Conservation (phyloP, 35 echinoderm and acorn worm genomes). For the Acanthaster planci region DNA sequence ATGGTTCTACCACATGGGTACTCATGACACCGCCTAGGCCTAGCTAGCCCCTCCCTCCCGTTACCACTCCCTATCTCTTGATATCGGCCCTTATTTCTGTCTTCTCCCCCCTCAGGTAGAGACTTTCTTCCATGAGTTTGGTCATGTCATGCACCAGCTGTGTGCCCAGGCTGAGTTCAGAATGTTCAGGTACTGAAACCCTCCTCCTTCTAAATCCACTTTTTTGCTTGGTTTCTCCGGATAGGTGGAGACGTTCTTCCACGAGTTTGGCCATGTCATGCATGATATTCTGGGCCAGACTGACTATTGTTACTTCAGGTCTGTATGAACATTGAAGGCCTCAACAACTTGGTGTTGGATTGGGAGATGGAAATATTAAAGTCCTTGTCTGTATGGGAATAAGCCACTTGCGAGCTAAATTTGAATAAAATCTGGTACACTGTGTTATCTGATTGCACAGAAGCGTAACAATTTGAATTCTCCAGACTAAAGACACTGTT, state of each 20-base stretch:
- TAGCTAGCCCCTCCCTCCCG: too few species aligned
- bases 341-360: too few species aligned
- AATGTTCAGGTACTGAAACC: constrained; percentile 88
- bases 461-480: too few species aligned
- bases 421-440: too few species aligned
- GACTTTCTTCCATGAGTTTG: constrained; percentile 98
- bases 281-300: constrained; percentile 91
- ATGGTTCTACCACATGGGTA: too few species aligned
- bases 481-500: too few species aligned
- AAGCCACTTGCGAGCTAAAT: too few species aligned
- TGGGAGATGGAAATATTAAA: too few species aligned
- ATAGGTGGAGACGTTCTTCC: constrained; percentile 87
- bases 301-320: constrained; percentile 77
- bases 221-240: constrained; percentile 47
- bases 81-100: not conserved
- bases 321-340: not conserved
- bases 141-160: constrained; percentile 98
- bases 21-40: too few species aligned
- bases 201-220: not conserved
- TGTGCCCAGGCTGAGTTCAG: constrained; percentile 81
- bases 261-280: constrained; percentile 96
- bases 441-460: too few species aligned
- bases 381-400: too few species aligned
- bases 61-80: not conserved
- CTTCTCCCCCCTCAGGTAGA: constrained; percentile 60